Conservation (phyloP, 2,888 invertebrate species). For the Bruchidius siliquastri region DNA sequence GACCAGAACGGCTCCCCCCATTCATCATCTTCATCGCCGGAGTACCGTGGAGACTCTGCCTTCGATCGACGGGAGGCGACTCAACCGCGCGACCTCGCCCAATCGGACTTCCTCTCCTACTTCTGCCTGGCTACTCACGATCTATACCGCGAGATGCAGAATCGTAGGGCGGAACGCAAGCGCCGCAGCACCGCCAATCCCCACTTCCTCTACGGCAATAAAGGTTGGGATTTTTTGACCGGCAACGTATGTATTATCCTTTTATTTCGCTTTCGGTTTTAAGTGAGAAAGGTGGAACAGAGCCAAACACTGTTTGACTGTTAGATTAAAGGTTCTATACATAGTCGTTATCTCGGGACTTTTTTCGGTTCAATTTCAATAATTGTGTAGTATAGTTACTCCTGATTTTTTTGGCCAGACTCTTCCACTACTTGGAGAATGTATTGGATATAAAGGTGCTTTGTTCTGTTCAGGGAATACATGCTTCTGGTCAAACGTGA, state of each 20-base stretch:
- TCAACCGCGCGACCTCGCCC: constrained; percentile 39
- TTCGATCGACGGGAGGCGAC: constrained; percentile 28
- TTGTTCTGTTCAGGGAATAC: too few species aligned
- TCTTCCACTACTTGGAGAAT: too few species aligned
- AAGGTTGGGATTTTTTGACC: constrained; percentile 40
- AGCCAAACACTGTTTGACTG: too few species aligned
- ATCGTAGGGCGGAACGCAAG: constrained; percentile 51
- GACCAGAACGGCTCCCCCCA: not conserved
- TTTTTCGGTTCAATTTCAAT: too few species aligned
- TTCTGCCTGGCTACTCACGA: constrained; percentile 50
- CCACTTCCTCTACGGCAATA: constrained; percentile 52
- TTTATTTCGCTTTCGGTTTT: constrained; percentile 7
- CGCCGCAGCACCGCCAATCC: constrained; percentile 54
- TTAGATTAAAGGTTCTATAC: too few species aligned
- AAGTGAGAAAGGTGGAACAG: too few species aligned
- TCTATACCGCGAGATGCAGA: constrained; percentile 50
- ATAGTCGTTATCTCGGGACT: too few species aligned
- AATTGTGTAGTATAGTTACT: too few species aligned
- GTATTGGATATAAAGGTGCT: too few species aligned
- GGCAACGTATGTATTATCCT: constrained; percentile 23
- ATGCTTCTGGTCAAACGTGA: too few species aligned
- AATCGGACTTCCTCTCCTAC: constrained; percentile 45
- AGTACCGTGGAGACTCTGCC: constrained; percentile 18
- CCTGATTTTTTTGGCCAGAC: too few species aligned
- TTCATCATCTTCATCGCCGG: constrained; percentile 36